Percentiles rank a stretch among this genome's conserved stretches.
These are phyloP conservation scores for Pristionchus japonicus DNA, from an alignment of 2,888 invertebrate genomes.

Conservation along the genomic window DNA sequence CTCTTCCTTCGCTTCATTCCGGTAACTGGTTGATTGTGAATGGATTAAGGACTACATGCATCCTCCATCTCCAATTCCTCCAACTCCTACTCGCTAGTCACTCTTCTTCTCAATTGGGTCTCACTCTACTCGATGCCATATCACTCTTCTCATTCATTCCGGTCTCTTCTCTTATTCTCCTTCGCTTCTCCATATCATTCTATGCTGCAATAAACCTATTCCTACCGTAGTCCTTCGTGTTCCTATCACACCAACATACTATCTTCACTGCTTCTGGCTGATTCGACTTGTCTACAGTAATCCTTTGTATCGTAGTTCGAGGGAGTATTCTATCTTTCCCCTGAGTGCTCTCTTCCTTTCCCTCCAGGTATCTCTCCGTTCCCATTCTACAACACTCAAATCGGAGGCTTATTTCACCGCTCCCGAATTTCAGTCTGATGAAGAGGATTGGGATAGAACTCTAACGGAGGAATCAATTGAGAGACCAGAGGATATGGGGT, in stretches of 20 bases:
- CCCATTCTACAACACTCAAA: slow-evolving; percentile 14
- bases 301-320: background rate
- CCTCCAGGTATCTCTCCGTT: background rate
- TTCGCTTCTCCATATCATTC: background rate
- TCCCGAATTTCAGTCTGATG: background rate
- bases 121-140: background rate
- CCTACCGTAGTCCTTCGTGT: background rate
- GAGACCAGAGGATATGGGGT: slow-evolving; percentile 34
- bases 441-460: slow-evolving; percentile 44
- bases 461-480: slow-evolving; percentile 26
- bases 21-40: background rate
- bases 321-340: background rate
- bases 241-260: background rate
- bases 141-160: background rate
- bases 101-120: background rate
- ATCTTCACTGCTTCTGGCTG: background rate
- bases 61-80: background rate
- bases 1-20: background rate
- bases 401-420: slow-evolving; percentile 45
- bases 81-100: background rate
- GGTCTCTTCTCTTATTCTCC: background rate
- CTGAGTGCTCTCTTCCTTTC: slow-evolving; percentile 19
- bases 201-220: background rate
- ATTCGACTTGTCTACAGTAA: background rate
- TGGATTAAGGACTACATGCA: background rate